Evolutionary conservation across 2,797 vertebrate genomes (phyloP), one percentile per base, ranked within the genome.

Genomic region (Aeoliscus strigatus): DNA sequence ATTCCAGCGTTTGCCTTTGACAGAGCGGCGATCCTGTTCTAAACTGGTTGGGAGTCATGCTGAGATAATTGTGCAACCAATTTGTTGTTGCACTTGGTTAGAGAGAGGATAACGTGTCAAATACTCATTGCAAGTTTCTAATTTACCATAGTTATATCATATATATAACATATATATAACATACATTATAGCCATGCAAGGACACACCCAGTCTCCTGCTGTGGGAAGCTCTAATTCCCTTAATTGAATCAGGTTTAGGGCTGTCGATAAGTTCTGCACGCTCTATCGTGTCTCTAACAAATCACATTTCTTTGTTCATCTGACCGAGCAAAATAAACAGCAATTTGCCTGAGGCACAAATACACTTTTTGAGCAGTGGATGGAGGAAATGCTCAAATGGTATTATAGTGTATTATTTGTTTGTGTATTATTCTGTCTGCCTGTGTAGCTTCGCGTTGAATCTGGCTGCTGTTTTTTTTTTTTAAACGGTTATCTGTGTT

Each of bases 31-130:
- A 64, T 66, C 39, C 46, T 38, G 70, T 72, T 74, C 52, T 23
- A 14, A 60, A 55, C 57, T 40, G 51, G 44, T 52, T 67, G 57
- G 70, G 54, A 52, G 69, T 51, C 40, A 14, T 46, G 70, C 66
- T 54, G 79, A 67, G 75, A 74, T 81, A 70, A 81, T 73, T 79
- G 66, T 69, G 58, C 43, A 67, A 50, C 35, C 47, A 48, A 13
- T 38, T n/a, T 18, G 51, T 66, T 69, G 27, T 64, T 77, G 56
- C 40, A 39, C 38, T 14, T 18, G 8, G 35, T 26, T 14, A 11
- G 18, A 27, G 6, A 27, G 37, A 28, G 24, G 29, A 10, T 67
- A 38, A 50, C 55, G 36, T 66, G 50, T 58, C 21, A 70, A 42
- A 58, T 36, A 47, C 51, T 46, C 34, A 46, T 25, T 33, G 9